Evolutionary conservation across 2,113 vertebrate species (phyloP).

Genomic region (Cichladusa arquata): DNA sequence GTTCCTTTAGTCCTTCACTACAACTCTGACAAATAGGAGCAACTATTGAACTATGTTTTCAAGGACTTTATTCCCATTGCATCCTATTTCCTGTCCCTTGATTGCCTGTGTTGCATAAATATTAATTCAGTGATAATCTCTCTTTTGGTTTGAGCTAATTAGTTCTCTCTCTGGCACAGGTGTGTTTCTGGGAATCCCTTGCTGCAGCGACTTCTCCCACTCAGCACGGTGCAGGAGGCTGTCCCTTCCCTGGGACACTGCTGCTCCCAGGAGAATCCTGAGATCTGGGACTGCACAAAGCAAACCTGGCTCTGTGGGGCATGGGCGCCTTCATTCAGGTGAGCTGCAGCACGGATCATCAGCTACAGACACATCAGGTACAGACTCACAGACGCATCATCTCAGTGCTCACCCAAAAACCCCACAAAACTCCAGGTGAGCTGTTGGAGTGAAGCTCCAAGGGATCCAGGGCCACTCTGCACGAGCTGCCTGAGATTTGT

Average conservation of each 20-base stretch:
- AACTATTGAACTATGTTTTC: neutral
- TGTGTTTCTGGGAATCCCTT: neutral
- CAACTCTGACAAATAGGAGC: neutral
- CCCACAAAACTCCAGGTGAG: rapidly evolving
- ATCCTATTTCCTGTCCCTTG: neutral
- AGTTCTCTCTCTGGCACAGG: neutral
- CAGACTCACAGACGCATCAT: neutral
- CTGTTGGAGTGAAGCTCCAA: neutral
- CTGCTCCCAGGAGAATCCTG: rapidly evolving
- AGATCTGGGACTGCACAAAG: neutral
- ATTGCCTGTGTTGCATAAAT: neutral
- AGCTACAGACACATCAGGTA: too few relatives aligned
- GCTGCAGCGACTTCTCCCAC: neutral
- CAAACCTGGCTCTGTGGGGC: neutral
- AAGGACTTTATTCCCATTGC: neutral
- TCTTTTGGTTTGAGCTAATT: neutral
- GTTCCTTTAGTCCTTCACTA: neutral
- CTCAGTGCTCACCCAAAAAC: neutral
- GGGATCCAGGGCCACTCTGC: neutral
- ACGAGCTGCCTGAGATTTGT: rapidly evolving
- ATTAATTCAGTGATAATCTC: neutral
- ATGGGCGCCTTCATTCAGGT: neutral
- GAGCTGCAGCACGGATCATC: neutral
- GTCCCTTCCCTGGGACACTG: neutral
- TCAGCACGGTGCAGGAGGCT: neutral